Evolutionary conservation across 2,797 vertebrate species (phyloP).

Genomic region (Bradypodion ventrale): DNA sequence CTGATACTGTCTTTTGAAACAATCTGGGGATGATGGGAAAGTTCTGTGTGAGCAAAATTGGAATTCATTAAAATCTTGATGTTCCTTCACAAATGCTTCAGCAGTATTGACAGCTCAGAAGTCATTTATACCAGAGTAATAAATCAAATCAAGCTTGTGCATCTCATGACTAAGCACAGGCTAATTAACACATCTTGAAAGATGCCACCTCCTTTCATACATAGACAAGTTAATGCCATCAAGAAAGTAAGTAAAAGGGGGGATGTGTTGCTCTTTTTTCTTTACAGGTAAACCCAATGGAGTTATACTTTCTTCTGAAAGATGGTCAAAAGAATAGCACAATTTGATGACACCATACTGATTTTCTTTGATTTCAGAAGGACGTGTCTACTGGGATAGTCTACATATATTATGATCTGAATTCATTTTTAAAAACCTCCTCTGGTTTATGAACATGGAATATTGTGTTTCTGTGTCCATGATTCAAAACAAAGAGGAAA

Average conservation of each 20-base stretch:
- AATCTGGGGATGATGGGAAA: not conserved
- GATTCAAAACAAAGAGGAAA: no score
- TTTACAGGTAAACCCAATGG: not conserved
- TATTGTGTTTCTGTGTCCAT: no score
- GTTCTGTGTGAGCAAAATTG: not conserved
- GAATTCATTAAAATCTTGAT: not conserved
- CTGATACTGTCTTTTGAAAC: not conserved
- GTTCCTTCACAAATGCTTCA: conserved; percentile 23
- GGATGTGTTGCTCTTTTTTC: not conserved
- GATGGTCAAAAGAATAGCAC: not conserved
- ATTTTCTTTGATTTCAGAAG: not conserved
- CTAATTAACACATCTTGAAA: conserved; percentile 26
- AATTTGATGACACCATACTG: not conserved
- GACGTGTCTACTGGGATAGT: not conserved
- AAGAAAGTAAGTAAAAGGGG: not conserved
- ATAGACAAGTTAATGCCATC: not conserved
- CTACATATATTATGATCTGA: not conserved
- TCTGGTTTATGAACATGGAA: no score
- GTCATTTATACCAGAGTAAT: conserved; percentile 27
- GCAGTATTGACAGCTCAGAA: conserved; percentile 26
- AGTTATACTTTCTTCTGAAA: not conserved
- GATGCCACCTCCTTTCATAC: conserved; percentile 15
- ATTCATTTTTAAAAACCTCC: no score
- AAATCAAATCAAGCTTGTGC: conserved; percentile 19
- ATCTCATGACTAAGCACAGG: conserved; percentile 8